phyloP scores from a whole-genome alignment of 1,140 invertebrate species.

The Ips nitidus region DNA sequence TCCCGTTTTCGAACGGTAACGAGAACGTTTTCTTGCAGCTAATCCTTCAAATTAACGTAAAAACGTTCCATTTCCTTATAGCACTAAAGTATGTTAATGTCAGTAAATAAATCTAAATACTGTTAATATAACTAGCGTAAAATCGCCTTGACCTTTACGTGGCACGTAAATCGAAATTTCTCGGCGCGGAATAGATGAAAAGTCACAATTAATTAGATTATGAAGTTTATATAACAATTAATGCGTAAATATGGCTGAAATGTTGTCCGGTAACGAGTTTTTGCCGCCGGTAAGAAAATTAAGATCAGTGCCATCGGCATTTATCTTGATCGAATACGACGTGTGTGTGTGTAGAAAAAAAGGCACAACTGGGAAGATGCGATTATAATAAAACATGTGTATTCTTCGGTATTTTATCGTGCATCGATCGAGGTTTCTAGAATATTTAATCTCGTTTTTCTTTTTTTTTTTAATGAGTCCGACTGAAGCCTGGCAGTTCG shows the following conservation, averaged over 20 bases:
- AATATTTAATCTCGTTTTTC: slow-evolving; percentile 3
- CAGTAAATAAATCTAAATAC: slow-evolving; percentile 31
- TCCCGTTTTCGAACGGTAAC: background rate
- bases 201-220: slow-evolving; percentile 34
- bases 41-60: slow-evolving; percentile 4
- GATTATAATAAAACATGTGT: slow-evolving; percentile 35
- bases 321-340: slow-evolving; percentile 35
- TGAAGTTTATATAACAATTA: slow-evolving; percentile 35
- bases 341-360: slow-evolving; percentile 23
- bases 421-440: slow-evolving; percentile 20
- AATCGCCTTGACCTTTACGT: slow-evolving; percentile 27
- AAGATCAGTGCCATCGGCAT: slow-evolving; percentile 31
- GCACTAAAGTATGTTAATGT: slow-evolving; percentile 14
- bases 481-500: slow-evolving; percentile 4
- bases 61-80: slow-evolving; percentile 21
- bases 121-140: slow-evolving; percentile 18
- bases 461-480: slow-evolving; percentile 16
- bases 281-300: slow-evolving; percentile 28
- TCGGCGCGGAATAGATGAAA: slow-evolving; percentile 22
- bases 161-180: slow-evolving; percentile 25
- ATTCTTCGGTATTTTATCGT: slow-evolving; percentile 33
- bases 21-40: background rate
- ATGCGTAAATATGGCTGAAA: slow-evolving; percentile 32
- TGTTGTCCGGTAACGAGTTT: slow-evolving; percentile 27
- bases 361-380: slow-evolving; percentile 21